Evolutionary conservation across 2,797 vertebrate genomes (phyloP).

Genomic region (Novumbra hubbsi): DNA sequence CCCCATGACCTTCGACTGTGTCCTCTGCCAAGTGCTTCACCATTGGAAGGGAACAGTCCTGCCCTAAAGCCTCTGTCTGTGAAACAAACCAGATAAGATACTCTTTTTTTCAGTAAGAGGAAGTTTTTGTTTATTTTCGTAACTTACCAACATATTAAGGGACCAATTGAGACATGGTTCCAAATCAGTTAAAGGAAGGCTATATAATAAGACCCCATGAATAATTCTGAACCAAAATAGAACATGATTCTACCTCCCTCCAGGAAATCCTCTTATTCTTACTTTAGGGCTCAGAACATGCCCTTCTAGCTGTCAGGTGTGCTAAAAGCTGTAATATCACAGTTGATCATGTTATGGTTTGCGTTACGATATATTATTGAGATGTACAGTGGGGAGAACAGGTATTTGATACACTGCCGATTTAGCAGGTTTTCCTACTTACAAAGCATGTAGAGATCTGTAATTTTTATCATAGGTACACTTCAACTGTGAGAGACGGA

Average conservation of each 20-base stretch:
- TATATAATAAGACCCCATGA: background rate
- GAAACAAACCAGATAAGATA: slow-evolving; percentile 25
- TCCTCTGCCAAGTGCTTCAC: slow-evolving; percentile 27
- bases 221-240: background rate
- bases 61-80: slow-evolving; percentile 39
- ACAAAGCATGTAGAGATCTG: no score
- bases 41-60: slow-evolving; percentile 24
- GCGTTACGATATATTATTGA: no score
- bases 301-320: background rate
- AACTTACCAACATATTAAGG: background rate
- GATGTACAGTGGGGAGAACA: no score
- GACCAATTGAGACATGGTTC: background rate
- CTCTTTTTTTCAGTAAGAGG: background rate
- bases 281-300: background rate
- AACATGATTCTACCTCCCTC: background rate
- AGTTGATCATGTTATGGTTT: no score
- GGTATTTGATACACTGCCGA: no score
- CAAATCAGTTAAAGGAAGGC: background rate
- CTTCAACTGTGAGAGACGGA: no score
- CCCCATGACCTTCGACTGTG: slow-evolving; percentile 29
- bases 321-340: background rate
- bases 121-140: background rate
- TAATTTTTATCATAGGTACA: no score
- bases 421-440: no score
- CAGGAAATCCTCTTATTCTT: background rate